These are phyloP conservation scores for Yasuhikotakia modesta DNA, from an alignment of 2,797 vertebrate genomes.

Conservation along the genomic window DNA sequence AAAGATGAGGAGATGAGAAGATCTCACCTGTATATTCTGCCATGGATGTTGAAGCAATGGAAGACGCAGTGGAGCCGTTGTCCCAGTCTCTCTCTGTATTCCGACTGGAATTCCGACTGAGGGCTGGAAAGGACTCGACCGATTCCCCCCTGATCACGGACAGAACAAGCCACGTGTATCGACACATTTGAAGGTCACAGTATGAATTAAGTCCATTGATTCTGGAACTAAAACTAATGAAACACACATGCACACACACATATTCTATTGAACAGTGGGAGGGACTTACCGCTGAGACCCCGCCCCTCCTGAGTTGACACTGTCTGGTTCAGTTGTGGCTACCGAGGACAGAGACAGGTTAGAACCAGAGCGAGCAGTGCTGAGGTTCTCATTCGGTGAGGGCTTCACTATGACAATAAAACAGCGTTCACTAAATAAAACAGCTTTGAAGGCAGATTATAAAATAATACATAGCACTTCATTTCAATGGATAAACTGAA, in stretches of 20 bases:
- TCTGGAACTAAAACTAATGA: constrained; percentile 25
- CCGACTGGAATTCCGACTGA: constrained; percentile 88
- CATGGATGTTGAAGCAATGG: constrained; percentile 92
- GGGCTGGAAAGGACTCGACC: constrained; percentile 87
- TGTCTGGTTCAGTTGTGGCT: constrained; percentile 93
- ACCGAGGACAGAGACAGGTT: constrained; percentile 93
- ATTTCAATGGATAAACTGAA: too few relatives aligned
- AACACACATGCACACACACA: not conserved
- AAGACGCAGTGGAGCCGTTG: constrained; percentile 93
- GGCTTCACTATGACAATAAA: constrained; percentile 25
- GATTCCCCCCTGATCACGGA: constrained; percentile 79
- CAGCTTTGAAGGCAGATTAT: too few relatives aligned
- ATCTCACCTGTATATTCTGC: constrained; percentile 91
- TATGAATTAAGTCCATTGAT: constrained; percentile 27
- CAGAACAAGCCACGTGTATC: constrained; percentile 29
- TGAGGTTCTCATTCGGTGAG: constrained; percentile 86
- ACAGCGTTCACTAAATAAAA: too few relatives aligned
- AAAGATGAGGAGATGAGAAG: too few relatives aligned
- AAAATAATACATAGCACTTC: too few relatives aligned
- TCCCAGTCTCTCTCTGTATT: constrained; percentile 95
- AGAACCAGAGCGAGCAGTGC: constrained; percentile 91
- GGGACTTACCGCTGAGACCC: constrained; percentile 86
- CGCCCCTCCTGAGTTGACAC: constrained; percentile 88
- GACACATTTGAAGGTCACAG: constrained; percentile 21
- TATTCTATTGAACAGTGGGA: constrained; percentile 16